A percentile compares a stretch with the other conserved stretches of the same genome.
Evolutionary conservation across 2,113 vertebrate genomes (phyloP).

Genomic region (Acanthisitta chloris): DNA sequence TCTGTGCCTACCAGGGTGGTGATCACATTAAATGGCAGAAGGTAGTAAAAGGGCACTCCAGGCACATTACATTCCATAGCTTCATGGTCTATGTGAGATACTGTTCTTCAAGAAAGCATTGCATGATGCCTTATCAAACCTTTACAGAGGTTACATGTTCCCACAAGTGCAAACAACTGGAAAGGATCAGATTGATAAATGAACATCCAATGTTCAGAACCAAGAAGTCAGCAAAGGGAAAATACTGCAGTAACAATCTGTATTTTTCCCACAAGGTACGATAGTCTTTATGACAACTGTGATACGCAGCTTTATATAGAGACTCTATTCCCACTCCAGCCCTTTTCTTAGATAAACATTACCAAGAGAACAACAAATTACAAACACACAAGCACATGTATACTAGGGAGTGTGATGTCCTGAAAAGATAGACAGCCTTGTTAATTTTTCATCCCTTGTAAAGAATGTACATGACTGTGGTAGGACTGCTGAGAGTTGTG

Average conservation of each 20-base stretch:
- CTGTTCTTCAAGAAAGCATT: neutral
- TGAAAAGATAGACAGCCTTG: neutral
- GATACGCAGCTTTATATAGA: neutral
- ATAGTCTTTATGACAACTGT: neutral
- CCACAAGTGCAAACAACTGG: neutral
- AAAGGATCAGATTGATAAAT: neutral
- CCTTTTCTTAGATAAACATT: neutral
- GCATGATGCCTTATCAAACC: neutral
- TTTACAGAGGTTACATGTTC: neutral
- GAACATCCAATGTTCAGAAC: neutral
- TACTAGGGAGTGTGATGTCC: neutral
- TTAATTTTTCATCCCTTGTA: neutral
- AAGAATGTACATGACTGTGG: neutral
- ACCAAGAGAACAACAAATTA: neutral
- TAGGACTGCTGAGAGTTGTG: neutral
- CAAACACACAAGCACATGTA: rapidly evolving
- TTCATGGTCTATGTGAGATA: neutral
- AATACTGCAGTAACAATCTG: neutral
- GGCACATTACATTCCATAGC: neutral
- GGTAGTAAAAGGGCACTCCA: neutral
- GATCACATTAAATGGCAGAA: neutral
- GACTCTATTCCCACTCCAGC: neutral
- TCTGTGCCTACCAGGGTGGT: neutral
- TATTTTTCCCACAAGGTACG: neutral
- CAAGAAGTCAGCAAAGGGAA: neutral